Evolutionary conservation across 2,888 invertebrate species (phyloP).

Genomic region (Leptodirus hochenwartii): DNA sequence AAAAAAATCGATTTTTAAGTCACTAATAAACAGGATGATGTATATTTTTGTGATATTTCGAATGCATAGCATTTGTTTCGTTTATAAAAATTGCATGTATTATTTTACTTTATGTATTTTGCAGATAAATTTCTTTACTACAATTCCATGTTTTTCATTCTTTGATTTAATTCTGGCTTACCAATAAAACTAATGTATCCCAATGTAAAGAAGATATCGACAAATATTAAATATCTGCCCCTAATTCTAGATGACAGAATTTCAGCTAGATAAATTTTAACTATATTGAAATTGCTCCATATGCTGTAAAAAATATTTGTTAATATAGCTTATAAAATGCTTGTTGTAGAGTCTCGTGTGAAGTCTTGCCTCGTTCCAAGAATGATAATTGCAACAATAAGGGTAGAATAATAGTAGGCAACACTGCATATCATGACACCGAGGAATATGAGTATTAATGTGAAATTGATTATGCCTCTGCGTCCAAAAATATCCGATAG

Average conservation of each 20-base stretch:
- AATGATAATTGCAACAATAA: constrained; percentile 23
- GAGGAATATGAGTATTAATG: constrained; percentile 23
- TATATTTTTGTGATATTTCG: no score
- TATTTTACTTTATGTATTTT: no score
- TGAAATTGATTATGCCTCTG: constrained; percentile 21
- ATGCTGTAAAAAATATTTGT: constrained; percentile 17
- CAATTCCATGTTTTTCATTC: no score
- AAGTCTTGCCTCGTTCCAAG: constrained; percentile 27
- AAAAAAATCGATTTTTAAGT: no score
- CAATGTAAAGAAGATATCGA: constrained; percentile 16
- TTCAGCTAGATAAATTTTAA: constrained; percentile 27
- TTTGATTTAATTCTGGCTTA: constrained; percentile 2
- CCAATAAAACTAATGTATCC: constrained; percentile 6
- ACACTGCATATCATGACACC: constrained; percentile 24
- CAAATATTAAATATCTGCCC: constrained; percentile 22
- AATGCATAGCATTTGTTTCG: no score
- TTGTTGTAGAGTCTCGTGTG: no score
- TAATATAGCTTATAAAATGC: no score
- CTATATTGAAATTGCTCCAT: constrained; percentile 20
- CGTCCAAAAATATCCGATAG: constrained; percentile 25
- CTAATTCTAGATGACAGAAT: constrained; percentile 23
- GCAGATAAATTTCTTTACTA: no score
- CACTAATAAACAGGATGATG: no score
- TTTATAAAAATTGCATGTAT: no score
- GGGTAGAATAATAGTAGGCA: constrained; percentile 21